Evolutionary conservation across 2,797 vertebrate genomes (phyloP), one percentile per base, ranked within the genome.

Genomic region (Pagetopsis macropterus): DNA sequence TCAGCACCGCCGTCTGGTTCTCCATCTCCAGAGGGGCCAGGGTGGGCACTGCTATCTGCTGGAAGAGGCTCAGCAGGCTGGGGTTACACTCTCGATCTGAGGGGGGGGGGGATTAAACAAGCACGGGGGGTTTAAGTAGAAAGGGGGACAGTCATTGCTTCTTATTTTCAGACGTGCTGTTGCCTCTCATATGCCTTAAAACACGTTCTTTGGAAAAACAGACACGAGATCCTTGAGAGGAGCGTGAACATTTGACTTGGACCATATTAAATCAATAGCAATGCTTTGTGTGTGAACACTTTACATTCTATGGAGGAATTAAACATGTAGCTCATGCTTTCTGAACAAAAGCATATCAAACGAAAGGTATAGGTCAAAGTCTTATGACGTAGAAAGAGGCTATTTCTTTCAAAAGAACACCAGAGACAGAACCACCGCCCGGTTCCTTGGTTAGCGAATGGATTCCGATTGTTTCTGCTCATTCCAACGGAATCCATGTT

Each of bases 21-120:
- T 84, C 93, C 0, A 79, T 57, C 83, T 84, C 81, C 67, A 81
- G 45, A 0, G 96, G 93, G 50, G 51, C 69, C 21, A 63, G 1
- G 0, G 96, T 95, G 17, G 96, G 93, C 13, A 81, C 63, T 0
- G 94, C 56, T 0, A 95, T 93, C 78, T 94, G 93, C 19, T 94
- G 94, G 58, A 98, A 91, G 87, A 99, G 92, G 82, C 91, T 95
- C 87, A 97, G 77, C 69, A 99, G 93, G 81, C 91, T 93, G 50
- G 97, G 97, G 86, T 98, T 99, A 78, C 97, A 99, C 31, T 14
- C 88, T 48, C 60, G 89, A 60, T 98, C 98, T 99, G 92, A 79
- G 87, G 23, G 23, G 27, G 0, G n/a, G 40, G 11, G 10, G 58
- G 17, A 0, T 15, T 43, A 17, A 51, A n/a, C 17, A 52, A n/a